Percentiles rank a stretch among this genome's conserved stretches.
Conservation (phyloP, 2,797 vertebrate genomes). For the Sebastes steindachneri region DNA sequence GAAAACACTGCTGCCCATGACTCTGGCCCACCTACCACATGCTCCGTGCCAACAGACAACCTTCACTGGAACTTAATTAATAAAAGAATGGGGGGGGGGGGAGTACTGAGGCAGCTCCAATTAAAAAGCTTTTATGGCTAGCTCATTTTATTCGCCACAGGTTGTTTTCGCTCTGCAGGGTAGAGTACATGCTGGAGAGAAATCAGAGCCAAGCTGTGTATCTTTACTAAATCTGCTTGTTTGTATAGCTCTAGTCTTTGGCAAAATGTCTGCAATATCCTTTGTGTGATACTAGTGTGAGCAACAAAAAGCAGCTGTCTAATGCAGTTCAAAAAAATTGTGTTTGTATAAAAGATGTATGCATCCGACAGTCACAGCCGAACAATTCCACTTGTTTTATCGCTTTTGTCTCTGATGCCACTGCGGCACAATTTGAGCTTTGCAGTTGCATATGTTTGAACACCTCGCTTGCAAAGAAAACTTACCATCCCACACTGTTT, state of each 20-base stretch:
- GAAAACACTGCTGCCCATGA: constrained; percentile 19
- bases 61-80: constrained; percentile 53
- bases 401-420: background rate
- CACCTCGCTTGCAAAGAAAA: background rate
- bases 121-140: constrained; percentile 59
- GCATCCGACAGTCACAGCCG: constrained; percentile 32
- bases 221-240: constrained; percentile 40
- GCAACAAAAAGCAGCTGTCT: constrained; percentile 13
- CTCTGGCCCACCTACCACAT: constrained; percentile 27
- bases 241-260: constrained; percentile 26
- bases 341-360: constrained; percentile 27
- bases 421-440: background rate
- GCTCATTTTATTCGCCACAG: constrained; percentile 43
- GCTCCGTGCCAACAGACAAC: constrained; percentile 42
- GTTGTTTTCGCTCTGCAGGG: constrained; percentile 45
- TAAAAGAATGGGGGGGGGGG: constrained; percentile 19
- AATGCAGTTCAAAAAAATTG: background rate
- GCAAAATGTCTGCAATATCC: constrained; percentile 7
- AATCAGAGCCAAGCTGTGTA: constrained; percentile 9
- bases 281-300: constrained; percentile 1
- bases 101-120: constrained; percentile 42
- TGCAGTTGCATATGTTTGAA: background rate
- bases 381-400: background rate
- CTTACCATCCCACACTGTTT: background rate
- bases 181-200: background rate